These are phyloP conservation scores for Caloenas nicobarica DNA, from an alignment of 2,113 vertebrate species.

Conservation along the genomic window DNA sequence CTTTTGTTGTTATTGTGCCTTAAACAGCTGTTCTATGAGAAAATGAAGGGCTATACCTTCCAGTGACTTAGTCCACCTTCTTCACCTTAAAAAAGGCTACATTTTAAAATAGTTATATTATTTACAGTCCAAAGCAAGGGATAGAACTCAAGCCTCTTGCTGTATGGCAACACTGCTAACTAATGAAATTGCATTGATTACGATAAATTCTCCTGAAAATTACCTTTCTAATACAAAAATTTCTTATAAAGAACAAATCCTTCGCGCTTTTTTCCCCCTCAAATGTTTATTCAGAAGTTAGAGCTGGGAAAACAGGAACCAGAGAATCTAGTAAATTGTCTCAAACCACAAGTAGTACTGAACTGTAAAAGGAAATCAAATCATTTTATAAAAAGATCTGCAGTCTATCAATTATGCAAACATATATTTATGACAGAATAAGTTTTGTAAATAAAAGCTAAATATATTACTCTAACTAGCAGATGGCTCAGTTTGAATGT, in stretches of 20 bases:
- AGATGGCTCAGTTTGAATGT: background rate
- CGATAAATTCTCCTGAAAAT: background rate
- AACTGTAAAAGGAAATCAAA: conserved; percentile 18
- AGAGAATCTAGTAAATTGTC: background rate
- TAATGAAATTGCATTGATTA: background rate
- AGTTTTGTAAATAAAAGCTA: conserved; percentile 16
- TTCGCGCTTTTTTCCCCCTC: background rate
- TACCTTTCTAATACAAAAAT: background rate
- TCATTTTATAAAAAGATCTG: background rate
- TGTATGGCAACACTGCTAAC: background rate
- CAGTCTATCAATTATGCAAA: conserved; percentile 31
- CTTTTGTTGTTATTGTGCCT: background rate
- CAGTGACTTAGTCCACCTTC: background rate
- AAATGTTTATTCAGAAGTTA: background rate
- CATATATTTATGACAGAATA: background rate
- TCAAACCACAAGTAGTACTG: background rate
- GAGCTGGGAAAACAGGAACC: background rate
- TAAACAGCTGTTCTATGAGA: background rate
- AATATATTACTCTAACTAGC: conserved; percentile 6
- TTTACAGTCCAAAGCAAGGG: background rate
- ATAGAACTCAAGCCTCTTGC: background rate
- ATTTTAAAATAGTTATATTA: background rate
- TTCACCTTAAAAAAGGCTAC: background rate
- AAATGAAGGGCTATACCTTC: background rate
- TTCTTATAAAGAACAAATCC: background rate